Percentiles rank a stretch among this genome's conserved stretches.
These are phyloP conservation scores for Centrocercus urophasianus DNA, from an alignment of 2,113 vertebrate genomes.

Conservation along the genomic window DNA sequence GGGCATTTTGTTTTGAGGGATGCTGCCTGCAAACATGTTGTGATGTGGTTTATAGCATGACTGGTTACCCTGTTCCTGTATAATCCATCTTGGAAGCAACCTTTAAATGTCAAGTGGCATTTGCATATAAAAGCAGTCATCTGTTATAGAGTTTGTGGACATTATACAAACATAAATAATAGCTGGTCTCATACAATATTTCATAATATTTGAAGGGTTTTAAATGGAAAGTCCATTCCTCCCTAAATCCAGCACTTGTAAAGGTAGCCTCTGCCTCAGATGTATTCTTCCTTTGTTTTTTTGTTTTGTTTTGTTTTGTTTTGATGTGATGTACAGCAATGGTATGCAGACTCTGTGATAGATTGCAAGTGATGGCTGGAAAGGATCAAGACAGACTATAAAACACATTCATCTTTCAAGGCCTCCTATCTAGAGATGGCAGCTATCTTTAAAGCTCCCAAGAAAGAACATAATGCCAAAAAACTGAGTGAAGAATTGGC, in stretches of 20 bases:
- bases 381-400: background rate
- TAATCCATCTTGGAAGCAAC: background rate
- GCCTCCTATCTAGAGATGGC: background rate
- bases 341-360: background rate
- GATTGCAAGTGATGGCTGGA: background rate
- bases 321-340: background rate
- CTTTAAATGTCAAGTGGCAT: background rate
- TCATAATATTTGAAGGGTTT: background rate
- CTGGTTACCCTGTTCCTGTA: background rate
- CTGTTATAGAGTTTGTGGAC: background rate
- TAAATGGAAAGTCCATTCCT: background rate
- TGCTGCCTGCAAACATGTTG: background rate
- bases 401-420: background rate
- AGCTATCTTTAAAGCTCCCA: slow-evolving; percentile 4
- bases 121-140: background rate
- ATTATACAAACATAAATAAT: background rate
- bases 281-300: background rate
- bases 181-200: background rate
- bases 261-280: background rate
- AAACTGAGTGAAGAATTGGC: background rate
- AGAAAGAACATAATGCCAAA: background rate
- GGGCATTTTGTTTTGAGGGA: background rate
- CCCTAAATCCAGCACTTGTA: background rate
- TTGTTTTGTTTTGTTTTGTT: background rate
- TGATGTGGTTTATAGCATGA: background rate